Conservation (phyloP, 2,888 invertebrate genomes). For the Notodonta dromedarius region DNA sequence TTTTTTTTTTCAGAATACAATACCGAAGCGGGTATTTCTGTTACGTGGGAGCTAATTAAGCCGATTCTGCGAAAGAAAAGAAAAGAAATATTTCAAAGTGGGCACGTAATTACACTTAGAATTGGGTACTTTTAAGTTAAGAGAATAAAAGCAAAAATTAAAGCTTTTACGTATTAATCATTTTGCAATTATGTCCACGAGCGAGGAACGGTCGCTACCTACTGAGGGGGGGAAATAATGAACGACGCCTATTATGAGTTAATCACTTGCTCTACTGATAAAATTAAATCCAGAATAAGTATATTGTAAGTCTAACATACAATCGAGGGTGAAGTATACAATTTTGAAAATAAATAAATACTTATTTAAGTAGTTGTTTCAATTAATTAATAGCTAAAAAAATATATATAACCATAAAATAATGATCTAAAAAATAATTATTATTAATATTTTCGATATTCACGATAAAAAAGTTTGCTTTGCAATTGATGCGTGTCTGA, state of each 20-base stretch:
- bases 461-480: too few relatives aligned
- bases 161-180: slow-evolving; percentile 17
- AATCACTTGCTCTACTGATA: background rate
- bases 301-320: too few relatives aligned
- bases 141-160: slow-evolving; percentile 33
- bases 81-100: slow-evolving; percentile 55
- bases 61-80: slow-evolving; percentile 53
- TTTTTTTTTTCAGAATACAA: background rate
- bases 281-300: background rate
- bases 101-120: slow-evolving; percentile 50
- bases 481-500: background rate
- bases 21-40: slow-evolving; percentile 27
- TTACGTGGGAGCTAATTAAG: slow-evolving; percentile 39
- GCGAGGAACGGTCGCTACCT: background rate
- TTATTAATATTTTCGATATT: too few relatives aligned
- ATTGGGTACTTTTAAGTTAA: slow-evolving; percentile 42
- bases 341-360: too few relatives aligned
- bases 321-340: too few relatives aligned
- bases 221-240: background rate
- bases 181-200: background rate
- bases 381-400: too few relatives aligned
- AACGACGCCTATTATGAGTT: background rate
- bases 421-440: too few relatives aligned
- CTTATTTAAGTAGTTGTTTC: too few relatives aligned
- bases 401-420: too few relatives aligned